Conservation (phyloP, 2,888 invertebrate species). For the Holacanthella duospinosa region DNA sequence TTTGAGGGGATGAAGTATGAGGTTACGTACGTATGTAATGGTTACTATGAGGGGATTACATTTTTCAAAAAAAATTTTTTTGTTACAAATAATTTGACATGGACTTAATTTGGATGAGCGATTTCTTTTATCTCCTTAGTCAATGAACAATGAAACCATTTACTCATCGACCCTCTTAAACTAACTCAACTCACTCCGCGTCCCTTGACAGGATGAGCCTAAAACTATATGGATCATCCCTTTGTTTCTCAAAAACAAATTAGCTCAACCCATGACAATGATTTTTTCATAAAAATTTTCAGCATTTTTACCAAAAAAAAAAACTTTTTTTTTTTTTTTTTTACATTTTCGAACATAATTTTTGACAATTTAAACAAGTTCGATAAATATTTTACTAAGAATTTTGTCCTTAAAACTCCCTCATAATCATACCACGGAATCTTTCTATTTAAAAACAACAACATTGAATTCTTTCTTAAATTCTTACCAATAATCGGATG, state of each 20-base stretch:
- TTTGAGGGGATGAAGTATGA: too few relatives aligned
- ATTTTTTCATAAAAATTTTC: neutral
- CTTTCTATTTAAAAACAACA: too few relatives aligned
- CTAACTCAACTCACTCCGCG: too few relatives aligned
- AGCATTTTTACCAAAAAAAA: neutral
- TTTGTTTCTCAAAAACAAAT: neutral
- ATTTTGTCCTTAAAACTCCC: too few relatives aligned
- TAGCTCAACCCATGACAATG: neutral
- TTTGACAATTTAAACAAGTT: too few relatives aligned
- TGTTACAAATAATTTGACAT: slow-evolving; percentile 3
- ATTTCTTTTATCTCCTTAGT: neutral
- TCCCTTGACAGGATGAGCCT: neutral
- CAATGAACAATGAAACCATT: neutral
- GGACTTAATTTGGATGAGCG: slow-evolving; percentile 5
- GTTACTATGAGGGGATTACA: neutral
- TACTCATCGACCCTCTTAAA: neutral
- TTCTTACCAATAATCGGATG: too few relatives aligned
- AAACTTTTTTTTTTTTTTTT: too few relatives aligned
- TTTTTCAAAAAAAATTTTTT: neutral
- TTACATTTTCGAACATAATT: too few relatives aligned
- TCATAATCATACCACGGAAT: too few relatives aligned
- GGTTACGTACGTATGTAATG: neutral
- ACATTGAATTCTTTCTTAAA: too few relatives aligned
- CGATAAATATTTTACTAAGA: too few relatives aligned
- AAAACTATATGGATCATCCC: neutral